Percentiles rank a stretch among this genome's conserved stretches.
Conservation (phyloP, 2,888 invertebrate genomes). For the Uloborus plumipes region DNA sequence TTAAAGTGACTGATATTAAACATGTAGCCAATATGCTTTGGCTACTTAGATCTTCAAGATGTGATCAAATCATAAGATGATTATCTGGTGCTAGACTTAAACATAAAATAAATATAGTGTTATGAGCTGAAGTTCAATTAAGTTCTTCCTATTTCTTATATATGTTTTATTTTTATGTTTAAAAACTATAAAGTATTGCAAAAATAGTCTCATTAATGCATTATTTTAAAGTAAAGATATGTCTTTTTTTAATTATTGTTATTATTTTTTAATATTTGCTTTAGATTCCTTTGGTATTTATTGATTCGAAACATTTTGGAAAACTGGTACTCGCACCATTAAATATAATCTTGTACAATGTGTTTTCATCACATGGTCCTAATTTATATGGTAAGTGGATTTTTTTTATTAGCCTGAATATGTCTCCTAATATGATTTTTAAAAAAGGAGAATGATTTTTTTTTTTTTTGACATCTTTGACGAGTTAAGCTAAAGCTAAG, state of each 20-base stretch:
- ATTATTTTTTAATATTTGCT: conserved; percentile 39
- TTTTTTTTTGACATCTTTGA: not conserved
- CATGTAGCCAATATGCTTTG: no score
- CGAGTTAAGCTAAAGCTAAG: no score
- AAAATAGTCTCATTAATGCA: not conserved
- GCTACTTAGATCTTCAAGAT: no score
- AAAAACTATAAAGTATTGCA: not conserved
- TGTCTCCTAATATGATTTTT: not conserved
- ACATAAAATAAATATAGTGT: no score
- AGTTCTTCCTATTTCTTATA: no score
- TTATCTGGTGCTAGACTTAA: no score
- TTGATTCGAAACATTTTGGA: conserved; percentile 92
- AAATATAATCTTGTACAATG: conserved; percentile 94
- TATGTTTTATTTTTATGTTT: no score
- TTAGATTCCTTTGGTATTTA: conserved; percentile 80
- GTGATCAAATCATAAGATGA: no score
- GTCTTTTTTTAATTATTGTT: not conserved
- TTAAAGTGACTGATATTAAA: no score
- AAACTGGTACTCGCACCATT: conserved; percentile 88
- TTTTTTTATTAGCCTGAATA: not conserved
- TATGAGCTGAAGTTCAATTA: no score
- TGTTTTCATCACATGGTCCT: conserved; percentile 91
- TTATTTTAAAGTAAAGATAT: not conserved
- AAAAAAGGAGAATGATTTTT: not conserved
- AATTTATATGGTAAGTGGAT: conserved; percentile 85